Evolutionary conservation across 2,113 vertebrate genomes (phyloP).

Genomic region (Rafetus swinhoei): DNA sequence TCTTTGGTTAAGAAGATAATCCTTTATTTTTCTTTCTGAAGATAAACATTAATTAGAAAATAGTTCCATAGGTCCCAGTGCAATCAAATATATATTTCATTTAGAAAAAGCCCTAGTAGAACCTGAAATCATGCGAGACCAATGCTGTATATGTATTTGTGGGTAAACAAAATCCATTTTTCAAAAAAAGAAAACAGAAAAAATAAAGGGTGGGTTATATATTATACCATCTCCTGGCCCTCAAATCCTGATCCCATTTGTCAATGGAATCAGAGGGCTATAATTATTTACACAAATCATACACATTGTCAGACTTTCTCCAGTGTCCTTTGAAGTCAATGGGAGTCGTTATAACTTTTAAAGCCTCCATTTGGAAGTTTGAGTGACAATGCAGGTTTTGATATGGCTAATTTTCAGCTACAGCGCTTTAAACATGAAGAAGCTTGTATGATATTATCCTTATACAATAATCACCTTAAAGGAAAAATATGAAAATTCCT

Average conservation of each 20-base stretch:
- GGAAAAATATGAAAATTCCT: background rate
- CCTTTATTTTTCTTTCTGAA: background rate
- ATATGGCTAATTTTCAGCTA: background rate
- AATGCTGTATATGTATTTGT: background rate
- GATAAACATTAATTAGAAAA: background rate
- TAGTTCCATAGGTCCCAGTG: background rate
- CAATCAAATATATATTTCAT: background rate
- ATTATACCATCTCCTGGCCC: too few relatives aligned
- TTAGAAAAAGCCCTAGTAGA: constrained; percentile 6
- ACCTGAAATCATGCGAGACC: constrained; percentile 15
- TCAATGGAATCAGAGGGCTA: too few relatives aligned
- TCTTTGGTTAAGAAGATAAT: background rate
- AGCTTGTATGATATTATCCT: background rate
- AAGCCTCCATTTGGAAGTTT: background rate
- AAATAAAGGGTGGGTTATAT: too few relatives aligned
- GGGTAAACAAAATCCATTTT: constrained; percentile 54
- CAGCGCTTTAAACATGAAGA: background rate
- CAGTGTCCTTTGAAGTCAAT: background rate
- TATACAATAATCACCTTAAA: background rate
- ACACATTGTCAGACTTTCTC: too few relatives aligned
- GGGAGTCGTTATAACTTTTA: background rate
- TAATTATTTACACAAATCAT: too few relatives aligned
- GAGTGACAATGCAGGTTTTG: background rate
- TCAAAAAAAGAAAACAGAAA: background rate
- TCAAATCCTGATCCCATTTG: too few relatives aligned